A percentile compares a stretch with the other conserved stretches of the same genome.
These are phyloP conservation scores for Bubalus kerabau DNA, from an alignment of 2,113 vertebrate genomes.

Conservation along the genomic window DNA sequence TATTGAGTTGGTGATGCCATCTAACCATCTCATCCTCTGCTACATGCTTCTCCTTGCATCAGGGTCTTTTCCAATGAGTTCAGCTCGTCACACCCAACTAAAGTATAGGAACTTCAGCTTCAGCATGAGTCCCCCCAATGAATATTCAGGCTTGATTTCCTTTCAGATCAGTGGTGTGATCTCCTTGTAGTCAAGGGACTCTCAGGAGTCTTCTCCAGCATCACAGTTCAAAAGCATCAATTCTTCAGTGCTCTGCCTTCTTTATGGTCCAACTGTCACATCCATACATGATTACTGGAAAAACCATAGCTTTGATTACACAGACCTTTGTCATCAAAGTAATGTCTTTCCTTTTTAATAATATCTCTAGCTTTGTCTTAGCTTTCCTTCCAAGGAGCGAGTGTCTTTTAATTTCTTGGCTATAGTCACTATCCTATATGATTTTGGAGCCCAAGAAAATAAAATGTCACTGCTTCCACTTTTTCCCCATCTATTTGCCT, in stretches of 20 bases:
- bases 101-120: background rate
- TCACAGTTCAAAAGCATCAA: background rate
- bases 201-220: background rate
- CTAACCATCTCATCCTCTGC: background rate
- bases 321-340: background rate
- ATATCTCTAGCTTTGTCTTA: background rate
- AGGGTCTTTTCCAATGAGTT: background rate
- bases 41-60: background rate
- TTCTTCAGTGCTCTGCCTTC: background rate
- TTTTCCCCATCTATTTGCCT: background rate
- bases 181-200: background rate
- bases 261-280: background rate
- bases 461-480: background rate
- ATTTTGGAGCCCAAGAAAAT: background rate
- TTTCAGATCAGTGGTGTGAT: background rate
- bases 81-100: background rate
- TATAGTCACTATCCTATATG: background rate
- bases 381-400: background rate
- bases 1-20: background rate
- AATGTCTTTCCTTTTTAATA: background rate
- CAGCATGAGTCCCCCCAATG: background rate
- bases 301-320: background rate
- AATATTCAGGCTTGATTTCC: background rate
- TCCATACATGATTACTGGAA: background rate
- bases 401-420: background rate